Base-by-base conservation (phyloP, 2,888 invertebrate species). In the Amphipoea lucens region DNA sequence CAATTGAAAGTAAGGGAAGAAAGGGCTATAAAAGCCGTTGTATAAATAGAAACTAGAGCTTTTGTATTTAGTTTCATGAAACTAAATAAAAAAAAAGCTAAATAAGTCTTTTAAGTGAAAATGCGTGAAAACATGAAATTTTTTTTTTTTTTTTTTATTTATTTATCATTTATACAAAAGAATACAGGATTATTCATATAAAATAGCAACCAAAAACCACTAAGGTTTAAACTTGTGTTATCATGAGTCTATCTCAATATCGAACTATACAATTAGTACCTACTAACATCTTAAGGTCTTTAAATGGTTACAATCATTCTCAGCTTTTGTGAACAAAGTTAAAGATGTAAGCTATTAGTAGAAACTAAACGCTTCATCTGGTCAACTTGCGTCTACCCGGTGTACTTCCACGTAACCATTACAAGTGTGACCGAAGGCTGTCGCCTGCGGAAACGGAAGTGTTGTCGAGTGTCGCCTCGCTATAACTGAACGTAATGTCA, bases 371-470 rank as follows among this genome's bases (percentile, higher is more conserved):
- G 17, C 17, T 54, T 57, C 48, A 65, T 72, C 40, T 69, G 63
- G 45, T n/a, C 4, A 48, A 23, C n/a, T n/a, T 72, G 14, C 73
- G 57, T 42, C 29, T 40, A 14, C 20, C 40, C 17, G 57, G 42
- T 51, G 57, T 68, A 57, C 67, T 29, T 73, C 60, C 70, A 69
- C 65, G 80, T 62, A 67, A 78, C 82, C 48, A 77, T 75, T 48
- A 77, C 42, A 72, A 72, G 70, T 86, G 87, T 84, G 82, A 66
- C 81, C 79, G 82, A 83, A 87, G 88, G 85, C 80, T 83, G 81
- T 69, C 78, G 76, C 82, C 68, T 65, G 74, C 83, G 85, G 86
- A 89, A 88, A 83, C 87, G 89, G 89, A 87, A 87, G 78, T 81
- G 74, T n/a, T 7, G 40, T 48, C 65, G 54, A 45, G 65, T 82